These are phyloP conservation scores for Orbicella faveolata DNA, from an alignment of 64 coral and sea anemone species.

Conservation along the genomic window DNA sequence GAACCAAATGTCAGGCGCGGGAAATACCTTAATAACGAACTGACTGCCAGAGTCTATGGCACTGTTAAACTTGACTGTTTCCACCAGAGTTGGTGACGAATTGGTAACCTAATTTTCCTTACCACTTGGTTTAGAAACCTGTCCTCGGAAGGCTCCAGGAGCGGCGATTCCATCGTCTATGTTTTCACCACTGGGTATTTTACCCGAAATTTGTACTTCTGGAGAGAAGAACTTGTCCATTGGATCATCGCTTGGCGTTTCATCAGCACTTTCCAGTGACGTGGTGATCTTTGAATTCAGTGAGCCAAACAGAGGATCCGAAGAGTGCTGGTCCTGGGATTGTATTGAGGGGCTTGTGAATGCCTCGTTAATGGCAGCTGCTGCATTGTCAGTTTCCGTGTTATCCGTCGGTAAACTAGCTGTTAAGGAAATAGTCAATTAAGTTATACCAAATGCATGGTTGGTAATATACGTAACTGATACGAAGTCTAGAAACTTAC, in stretches of 20 bases:
- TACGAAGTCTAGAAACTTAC: too few species aligned
- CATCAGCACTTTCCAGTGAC: not conserved
- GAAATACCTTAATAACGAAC: too few species aligned
- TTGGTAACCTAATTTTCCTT: not conserved
- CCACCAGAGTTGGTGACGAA: too few species aligned
- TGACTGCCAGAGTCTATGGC: too few species aligned
- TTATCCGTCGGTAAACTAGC: not conserved
- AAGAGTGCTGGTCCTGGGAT: slow-evolving; percentile 21
- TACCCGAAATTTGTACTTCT: slow-evolving; percentile 26
- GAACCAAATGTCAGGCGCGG: too few species aligned
- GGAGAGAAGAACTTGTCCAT: not conserved
- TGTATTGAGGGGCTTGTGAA: slow-evolving; percentile 12
- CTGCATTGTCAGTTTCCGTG: not conserved
- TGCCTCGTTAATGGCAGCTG: slow-evolving; percentile 12
- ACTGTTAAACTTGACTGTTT: too few species aligned
- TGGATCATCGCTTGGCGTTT: not conserved
- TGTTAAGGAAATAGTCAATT: not conserved
- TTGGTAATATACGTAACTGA: not conserved
- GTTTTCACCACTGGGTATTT: slow-evolving; percentile 22
- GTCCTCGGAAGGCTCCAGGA: not conserved
- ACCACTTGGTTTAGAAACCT: slow-evolving; percentile 7
- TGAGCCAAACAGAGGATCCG: slow-evolving; percentile 18
- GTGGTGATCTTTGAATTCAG: slow-evolving; percentile 24
- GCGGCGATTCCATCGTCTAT: not conserved
- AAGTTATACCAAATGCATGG: not conserved